Conservation (phyloP, 2,797 vertebrate species). For the Acipenser oxyrinchus region DNA sequence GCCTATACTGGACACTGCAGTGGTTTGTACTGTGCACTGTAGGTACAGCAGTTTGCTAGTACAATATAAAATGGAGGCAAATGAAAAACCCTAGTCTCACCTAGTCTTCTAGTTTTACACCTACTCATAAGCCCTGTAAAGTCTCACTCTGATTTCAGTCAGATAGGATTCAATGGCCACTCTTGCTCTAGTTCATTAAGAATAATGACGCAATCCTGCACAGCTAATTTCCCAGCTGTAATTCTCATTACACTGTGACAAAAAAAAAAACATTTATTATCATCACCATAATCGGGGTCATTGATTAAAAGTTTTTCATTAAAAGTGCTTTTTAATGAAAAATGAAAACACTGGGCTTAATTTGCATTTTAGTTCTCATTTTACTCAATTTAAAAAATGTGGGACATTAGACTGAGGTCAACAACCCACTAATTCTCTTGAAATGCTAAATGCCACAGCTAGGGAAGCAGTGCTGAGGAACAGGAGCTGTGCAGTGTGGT, state of each 20-base stretch:
- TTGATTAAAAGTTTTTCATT: slow-evolving; percentile 3
- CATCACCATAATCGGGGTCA: not conserved
- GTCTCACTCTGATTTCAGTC: too few relatives aligned
- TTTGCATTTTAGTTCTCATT: not conserved
- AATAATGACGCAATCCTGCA: not conserved
- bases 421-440: too few relatives aligned
- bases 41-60: too few relatives aligned
- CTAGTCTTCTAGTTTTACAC: too few relatives aligned
- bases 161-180: not conserved
- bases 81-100: too few relatives aligned
- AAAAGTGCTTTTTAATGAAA: slow-evolving; percentile 1
- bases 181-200: not conserved
- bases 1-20: too few relatives aligned
- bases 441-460: too few relatives aligned
- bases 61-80: too few relatives aligned
- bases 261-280: not conserved
- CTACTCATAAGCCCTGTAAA: too few relatives aligned
- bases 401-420: not conserved
- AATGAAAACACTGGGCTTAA: not conserved
- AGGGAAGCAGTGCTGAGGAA: too few relatives aligned
- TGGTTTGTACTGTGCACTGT: too few relatives aligned
- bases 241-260: slow-evolving; percentile 1
- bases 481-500: too few relatives aligned
- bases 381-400: not conserved
- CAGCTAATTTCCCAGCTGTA: not conserved